Base-by-base conservation (phyloP, 2,113 vertebrate genomes). In the Muntiacus reevesi region DNA sequence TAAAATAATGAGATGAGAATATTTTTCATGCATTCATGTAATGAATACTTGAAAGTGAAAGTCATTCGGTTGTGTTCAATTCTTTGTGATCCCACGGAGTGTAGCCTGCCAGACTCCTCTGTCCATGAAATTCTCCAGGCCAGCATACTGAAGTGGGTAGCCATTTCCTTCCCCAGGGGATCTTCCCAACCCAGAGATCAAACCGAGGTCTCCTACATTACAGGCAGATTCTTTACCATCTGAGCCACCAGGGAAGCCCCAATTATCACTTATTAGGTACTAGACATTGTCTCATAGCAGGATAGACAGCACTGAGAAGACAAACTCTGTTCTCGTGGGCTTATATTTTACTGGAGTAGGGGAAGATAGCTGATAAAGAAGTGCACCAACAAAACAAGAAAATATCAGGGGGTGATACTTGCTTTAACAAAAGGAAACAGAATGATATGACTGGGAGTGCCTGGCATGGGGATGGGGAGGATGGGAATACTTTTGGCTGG, bases 1-100 rank as follows among this genome's bases (percentile, higher is more conserved):
- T 19, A 87, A 91, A 97, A 92, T 54, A 95, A 94, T 74, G 45
- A 74, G 91, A 86, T 28, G 54, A 85, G 36, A 93, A 40, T 40
- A 88, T 64, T 64, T 92, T 91, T 62, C 47, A 71, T 82, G 45
- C 36, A 87, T 84, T 87, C 3, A 36, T 43, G 7, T 76, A 76
- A 36, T 87, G 78, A 90, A 55, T 23, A 23, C n/a, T 71, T 71
- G 67, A 12, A 71, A 71, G n/a, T 71, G n/a, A 40, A 40, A 71
- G n/a, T 13, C 0, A 0, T 40, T 40, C 0, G 0, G 19, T 40
- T 74, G n/a, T 74, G n/a, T 40, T 74, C 67, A 74, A 13, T 40
- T 74, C 67, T 74, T 71, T 23, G 9, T 40, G 67, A 40, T 5
- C 67, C n/a, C 36, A 13, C 25, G 67, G 21, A 74, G n/a, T 12